These are phyloP conservation scores for Bombus confusus DNA, from an alignment of 1,140 invertebrate species.

Conservation along the genomic window DNA sequence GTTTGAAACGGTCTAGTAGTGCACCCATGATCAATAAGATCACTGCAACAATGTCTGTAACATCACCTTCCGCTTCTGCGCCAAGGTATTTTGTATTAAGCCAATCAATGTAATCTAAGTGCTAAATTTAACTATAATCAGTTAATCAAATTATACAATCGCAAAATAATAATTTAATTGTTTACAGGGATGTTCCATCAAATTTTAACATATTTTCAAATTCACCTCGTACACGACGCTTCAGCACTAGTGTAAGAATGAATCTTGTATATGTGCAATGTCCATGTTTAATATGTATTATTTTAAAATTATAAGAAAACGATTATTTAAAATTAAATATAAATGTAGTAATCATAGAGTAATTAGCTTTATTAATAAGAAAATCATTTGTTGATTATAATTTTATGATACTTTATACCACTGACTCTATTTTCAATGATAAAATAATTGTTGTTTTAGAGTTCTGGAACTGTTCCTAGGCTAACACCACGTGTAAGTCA, in stretches of 20 bases:
- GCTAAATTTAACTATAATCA: neutral
- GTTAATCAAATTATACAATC: neutral
- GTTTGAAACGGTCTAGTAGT: constrained; percentile 90
- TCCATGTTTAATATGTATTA: constrained; percentile 8
- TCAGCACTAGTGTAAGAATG: constrained; percentile 91
- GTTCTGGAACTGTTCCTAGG: constrained; percentile 84
- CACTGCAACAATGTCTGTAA: constrained; percentile 80
- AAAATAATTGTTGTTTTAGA: constrained; percentile 68
- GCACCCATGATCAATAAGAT: constrained; percentile 92
- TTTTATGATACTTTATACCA: neutral
- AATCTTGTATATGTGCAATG: constrained; percentile 24
- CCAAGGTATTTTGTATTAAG: constrained; percentile 75
- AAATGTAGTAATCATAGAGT: neutral
- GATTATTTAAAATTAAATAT: constrained; percentile 5
- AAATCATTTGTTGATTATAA: neutral
- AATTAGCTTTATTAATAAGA: neutral
- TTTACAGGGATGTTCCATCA: constrained; percentile 82
- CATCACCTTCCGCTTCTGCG: constrained; percentile 79
- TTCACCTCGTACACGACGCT: constrained; percentile 87
- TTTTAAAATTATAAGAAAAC: constrained; percentile 59
- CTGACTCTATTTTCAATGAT: neutral
- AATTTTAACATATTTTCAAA: constrained; percentile 85
- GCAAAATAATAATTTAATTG: constrained; percentile 2
- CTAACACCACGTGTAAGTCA: constrained; percentile 92
- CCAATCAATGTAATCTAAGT: neutral